Base-by-base conservation (phyloP, 1,140 invertebrate species). In the Adoxophyes honmai region DNA sequence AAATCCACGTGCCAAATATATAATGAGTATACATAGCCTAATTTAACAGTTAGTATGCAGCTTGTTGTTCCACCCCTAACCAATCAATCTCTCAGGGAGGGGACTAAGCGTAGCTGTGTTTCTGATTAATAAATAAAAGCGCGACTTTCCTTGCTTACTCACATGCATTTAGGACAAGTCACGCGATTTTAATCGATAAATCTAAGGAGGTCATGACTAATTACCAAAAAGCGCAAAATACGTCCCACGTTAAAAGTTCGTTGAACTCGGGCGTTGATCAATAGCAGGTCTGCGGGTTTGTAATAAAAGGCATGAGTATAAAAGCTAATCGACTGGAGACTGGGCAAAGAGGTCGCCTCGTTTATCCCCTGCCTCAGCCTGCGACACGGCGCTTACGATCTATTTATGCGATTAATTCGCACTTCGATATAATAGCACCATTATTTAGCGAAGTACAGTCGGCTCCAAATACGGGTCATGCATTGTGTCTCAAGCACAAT, bases 341-440 rank as follows among this genome's bases (percentile, higher is more conserved):
- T 48, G 42, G 10, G 39, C 42, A 28, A 48, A 28, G 42, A 28
- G 16, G 42, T 28, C 11, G 18, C 42, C n/a, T n/a, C n/a, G n/a
- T n/a, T 48, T 48, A 48, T 33, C 18, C 42, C 10, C 21, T 48
- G 21, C 18, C 42, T 16, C 18, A 21, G 42, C 11, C 36, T 14
- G 16, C n/a, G 42, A 48, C 42, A 48, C 21, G 21, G 18, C 42
- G 42, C 39, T 16, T 10, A 9, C n/a, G 42, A 6, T 6, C 42
- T 48, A 48, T 48, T 48, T 18, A 18, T n/a, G 10, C 15, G 42
- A 48, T 48, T 48, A 48, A 48, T 48, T 48, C 42, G 42, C 42
- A 11, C 42, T 16, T 18, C 14, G n/a, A 48, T 28, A 48, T 48
- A 48, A 48, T 33, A 48, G 21, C 42, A 28, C 21, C 18, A 48